Evolutionary conservation across 2,113 vertebrate genomes (phyloP).

Genomic region (Nycticryphes semicollaris): DNA sequence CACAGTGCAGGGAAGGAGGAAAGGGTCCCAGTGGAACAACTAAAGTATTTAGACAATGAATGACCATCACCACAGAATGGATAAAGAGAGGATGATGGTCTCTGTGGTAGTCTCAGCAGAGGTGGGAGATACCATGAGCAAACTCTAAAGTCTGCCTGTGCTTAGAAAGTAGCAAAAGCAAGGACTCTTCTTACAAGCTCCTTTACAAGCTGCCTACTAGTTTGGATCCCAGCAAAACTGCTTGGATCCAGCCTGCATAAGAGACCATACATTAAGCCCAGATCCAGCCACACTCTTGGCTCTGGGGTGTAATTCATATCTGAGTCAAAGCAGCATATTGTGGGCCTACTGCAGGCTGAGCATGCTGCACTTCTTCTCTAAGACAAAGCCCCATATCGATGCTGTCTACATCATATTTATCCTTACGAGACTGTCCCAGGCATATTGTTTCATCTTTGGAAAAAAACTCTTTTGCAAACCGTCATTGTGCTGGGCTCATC

Average conservation of each 20-base stretch:
- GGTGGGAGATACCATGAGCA: rapidly evolving
- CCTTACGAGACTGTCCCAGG: background rate
- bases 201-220: background rate
- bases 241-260: rapidly evolving
- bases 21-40: background rate
- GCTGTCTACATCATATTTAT: background rate
- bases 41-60: background rate
- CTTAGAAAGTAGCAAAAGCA: background rate
- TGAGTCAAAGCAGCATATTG: background rate
- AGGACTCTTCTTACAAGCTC: background rate
- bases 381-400: background rate
- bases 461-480: background rate
- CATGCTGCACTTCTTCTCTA: background rate
- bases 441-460: conserved; percentile 55
- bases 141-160: background rate
- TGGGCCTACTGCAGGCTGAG: background rate
- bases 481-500: conserved; percentile 61
- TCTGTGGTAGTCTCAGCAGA: background rate
- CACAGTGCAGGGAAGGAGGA: background rate
- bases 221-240: background rate
- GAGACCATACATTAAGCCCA: background rate
- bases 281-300: background rate
- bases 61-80: background rate
- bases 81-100: background rate
- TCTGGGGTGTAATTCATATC: background rate